A percentile compares a stretch with the other conserved stretches of the same genome.
Conservation (phyloP, 2,888 invertebrate species). For the Luperina nickerlii region DNA sequence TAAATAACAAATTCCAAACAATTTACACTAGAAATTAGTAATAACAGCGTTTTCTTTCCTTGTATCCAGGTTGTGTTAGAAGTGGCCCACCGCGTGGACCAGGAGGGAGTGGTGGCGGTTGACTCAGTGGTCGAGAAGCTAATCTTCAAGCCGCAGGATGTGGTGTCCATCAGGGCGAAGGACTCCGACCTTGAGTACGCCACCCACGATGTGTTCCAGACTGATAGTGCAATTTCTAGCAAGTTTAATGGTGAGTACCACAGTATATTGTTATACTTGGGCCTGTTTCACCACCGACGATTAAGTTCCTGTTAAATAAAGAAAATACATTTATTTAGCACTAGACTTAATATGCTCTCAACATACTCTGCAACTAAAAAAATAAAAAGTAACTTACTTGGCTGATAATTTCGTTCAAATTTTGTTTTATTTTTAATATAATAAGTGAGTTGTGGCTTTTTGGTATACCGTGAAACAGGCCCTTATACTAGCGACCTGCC, state of each 20-base stretch:
- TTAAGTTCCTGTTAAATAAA: background rate
- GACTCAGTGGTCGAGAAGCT: slow-evolving; percentile 94
- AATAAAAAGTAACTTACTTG: background rate
- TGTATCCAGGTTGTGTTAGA: slow-evolving; percentile 93
- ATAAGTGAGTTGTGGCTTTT: too few species aligned
- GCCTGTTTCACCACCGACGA: background rate
- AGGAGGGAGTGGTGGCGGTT: slow-evolving; percentile 91
- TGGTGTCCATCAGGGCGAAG: slow-evolving; percentile 95
- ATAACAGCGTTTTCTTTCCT: background rate
- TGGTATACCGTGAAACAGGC: too few species aligned
- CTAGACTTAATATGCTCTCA: background rate
- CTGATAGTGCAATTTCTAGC: slow-evolving; percentile 95
- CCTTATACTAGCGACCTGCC: too few species aligned
- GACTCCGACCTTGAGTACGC: slow-evolving; percentile 97
- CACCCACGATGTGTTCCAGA: slow-evolving; percentile 96
- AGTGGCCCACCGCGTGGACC: slow-evolving; percentile 95
- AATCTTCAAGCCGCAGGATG: slow-evolving; percentile 95
- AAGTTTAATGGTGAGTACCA: slow-evolving; percentile 93
- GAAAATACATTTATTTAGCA: background rate
- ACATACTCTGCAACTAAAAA: background rate
- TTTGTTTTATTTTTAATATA: too few species aligned
- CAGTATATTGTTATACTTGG: background rate
- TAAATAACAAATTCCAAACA: background rate
- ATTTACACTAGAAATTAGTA: background rate
- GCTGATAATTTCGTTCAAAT: background rate